Evolutionary conservation across 2,797 vertebrate species (phyloP).

Genomic region (Squalus acanthias): DNA sequence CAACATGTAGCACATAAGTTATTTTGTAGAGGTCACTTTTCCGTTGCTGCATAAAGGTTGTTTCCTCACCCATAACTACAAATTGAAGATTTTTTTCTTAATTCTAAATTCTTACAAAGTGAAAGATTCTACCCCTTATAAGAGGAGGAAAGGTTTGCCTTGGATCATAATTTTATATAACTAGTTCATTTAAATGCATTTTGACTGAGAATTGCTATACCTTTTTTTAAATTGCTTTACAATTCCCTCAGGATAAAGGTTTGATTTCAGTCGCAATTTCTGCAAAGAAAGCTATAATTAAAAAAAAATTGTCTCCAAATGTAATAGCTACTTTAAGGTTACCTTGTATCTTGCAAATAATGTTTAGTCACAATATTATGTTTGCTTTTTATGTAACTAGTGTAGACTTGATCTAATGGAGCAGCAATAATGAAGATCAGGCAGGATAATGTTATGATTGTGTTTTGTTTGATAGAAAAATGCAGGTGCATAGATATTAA

Average conservation of each 20-base stretch:
- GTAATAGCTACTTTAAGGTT: neutral
- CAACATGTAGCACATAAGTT: neutral
- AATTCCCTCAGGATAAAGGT: neutral
- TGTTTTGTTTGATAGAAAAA: neutral
- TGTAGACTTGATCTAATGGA: neutral
- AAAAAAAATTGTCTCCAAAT: neutral
- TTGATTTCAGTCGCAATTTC: neutral
- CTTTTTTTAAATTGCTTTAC: neutral
- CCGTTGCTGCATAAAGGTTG: neutral
- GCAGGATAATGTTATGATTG: neutral
- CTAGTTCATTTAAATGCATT: neutral
- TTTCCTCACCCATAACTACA: neutral
- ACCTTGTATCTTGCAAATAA: neutral
- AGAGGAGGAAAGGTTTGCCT: neutral
- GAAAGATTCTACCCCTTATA: neutral
- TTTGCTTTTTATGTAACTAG: neutral
- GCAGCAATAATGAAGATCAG: neutral
- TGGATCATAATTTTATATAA: constrained; percentile 2
- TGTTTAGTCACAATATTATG: neutral
- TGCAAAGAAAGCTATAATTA: neutral
- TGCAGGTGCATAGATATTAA: neutral
- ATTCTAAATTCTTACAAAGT: neutral
- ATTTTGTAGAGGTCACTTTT: neutral
- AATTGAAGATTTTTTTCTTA: neutral
- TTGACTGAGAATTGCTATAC: neutral